These are phyloP conservation scores for Oxycera nigricornis DNA, from an alignment of 2,888 invertebrate species.

Conservation along the genomic window DNA sequence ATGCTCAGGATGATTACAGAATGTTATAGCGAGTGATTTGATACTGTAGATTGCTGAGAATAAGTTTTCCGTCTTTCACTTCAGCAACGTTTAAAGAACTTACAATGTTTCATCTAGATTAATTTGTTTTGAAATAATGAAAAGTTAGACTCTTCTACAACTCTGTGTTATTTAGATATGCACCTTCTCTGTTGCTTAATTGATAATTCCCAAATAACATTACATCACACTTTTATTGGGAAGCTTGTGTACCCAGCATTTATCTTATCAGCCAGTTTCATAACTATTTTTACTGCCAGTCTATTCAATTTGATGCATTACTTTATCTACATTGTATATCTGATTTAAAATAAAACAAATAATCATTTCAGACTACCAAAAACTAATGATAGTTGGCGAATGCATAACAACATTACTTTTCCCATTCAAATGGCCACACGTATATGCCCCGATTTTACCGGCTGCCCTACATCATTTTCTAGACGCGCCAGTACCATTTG, in stretches of 20 bases:
- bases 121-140: too few relatives aligned
- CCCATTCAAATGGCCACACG: slow-evolving; percentile 98
- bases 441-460: slow-evolving; percentile 98
- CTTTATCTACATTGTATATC: neutral
- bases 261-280: neutral
- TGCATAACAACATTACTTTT: slow-evolving; percentile 87
- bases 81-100: too few relatives aligned
- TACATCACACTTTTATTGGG: too few relatives aligned
- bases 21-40: too few relatives aligned
- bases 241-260: neutral
- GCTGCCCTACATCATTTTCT: slow-evolving; percentile 94
- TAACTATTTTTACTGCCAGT: neutral
- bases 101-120: too few relatives aligned
- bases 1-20: too few relatives aligned
- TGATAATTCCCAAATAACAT: too few relatives aligned
- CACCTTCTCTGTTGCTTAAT: too few relatives aligned
- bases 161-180: too few relatives aligned
- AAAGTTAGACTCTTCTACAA: too few relatives aligned
- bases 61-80: too few relatives aligned
- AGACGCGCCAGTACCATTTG: slow-evolving; percentile 98
- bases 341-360: neutral
- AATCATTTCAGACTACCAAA: slow-evolving; percentile 80
- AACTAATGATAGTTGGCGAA: slow-evolving; percentile 96
- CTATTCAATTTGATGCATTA: neutral
- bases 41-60: too few relatives aligned